Base-by-base conservation (phyloP, 2,888 invertebrate species). In the Augiades crinisus region DNA sequence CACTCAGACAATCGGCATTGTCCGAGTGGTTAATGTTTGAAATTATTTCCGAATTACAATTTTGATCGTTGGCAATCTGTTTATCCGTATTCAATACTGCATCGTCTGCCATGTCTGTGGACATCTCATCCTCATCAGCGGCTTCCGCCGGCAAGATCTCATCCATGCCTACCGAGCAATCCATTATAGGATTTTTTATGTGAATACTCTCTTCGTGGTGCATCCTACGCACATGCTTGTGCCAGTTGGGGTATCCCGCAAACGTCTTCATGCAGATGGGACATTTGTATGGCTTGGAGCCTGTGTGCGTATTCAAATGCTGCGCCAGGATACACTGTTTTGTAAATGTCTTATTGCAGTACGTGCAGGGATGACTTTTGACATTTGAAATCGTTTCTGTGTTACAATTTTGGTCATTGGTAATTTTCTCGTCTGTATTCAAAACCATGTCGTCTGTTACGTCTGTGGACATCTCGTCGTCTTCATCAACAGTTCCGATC, bases 291-390 rank as follows among this genome's bases (percentile, higher is more conserved):
- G 92, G 92, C 34, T 86, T 80, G 38, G 78, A 76, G 1, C 91
- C 91, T 0, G 90, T 91, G 65, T 93, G 92, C 7, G 90, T 83
- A 63, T 92, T 91, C 51, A 90, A 71, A 63, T 93, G 92, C 68
- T 92, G 90, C 65, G 85, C 64, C 4, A 90, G 58, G 3, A 3
- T 7, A 5, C 73, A 67, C 19, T 57, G 59, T 16, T 69, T 78
- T 0, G 64, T 34, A 63, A 89, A 89, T 0, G 71, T 67, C 53
- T 92, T 93, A n/a, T n/a, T n/a, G n/a, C n/a, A n/a, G n/a, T n/a
- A n/a, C n/a, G n/a, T n/a, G n/a, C n/a, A n/a, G n/a, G n/a, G n/a
- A n/a, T n/a, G n/a, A n/a, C n/a, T n/a, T n/a, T n/a, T n/a, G n/a
- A n/a, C n/a, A n/a, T n/a, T n/a, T n/a, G n/a, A n/a, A n/a, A n/a